Evolutionary conservation across 2,888 invertebrate species (phyloP).

Genomic region (Pandemis cinnamomeana): DNA sequence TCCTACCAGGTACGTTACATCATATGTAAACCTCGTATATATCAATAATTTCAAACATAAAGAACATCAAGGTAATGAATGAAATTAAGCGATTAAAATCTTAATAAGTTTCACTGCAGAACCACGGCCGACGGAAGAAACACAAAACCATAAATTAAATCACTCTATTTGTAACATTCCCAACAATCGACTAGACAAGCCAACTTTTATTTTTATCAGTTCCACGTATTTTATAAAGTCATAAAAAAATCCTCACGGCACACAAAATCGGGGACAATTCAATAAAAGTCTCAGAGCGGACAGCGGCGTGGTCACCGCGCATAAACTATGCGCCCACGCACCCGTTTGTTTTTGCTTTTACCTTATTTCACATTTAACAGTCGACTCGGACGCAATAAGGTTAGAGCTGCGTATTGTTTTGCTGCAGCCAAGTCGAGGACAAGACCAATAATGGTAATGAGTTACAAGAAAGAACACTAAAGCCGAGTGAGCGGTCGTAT

Average conservation of each 20-base stretch:
- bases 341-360: conserved; percentile 55
- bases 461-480: not conserved
- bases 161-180: conserved; percentile 11
- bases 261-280: conserved; percentile 28
- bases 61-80: not conserved
- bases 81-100: not conserved
- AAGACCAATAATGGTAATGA: not conserved
- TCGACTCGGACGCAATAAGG: conserved; percentile 21
- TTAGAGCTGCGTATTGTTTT: conserved; percentile 21
- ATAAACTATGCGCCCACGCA: conserved; percentile 53
- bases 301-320: conserved; percentile 16
- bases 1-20: no score
- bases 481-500: not conserved
- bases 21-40: no score
- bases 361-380: conserved; percentile 48
- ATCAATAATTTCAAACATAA: not conserved
- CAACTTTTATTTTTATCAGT: conserved; percentile 13
- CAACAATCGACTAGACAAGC: conserved; percentile 18
- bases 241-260: conserved; percentile 33
- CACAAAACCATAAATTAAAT: conserved; percentile 11
- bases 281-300: conserved; percentile 31
- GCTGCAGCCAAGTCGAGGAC: not conserved
- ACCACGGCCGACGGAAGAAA: not conserved
- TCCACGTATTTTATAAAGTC: conserved; percentile 28
- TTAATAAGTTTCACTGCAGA: not conserved